Base-by-base conservation (phyloP, 2,888 invertebrate species). In the Tachina grossa region DNA sequence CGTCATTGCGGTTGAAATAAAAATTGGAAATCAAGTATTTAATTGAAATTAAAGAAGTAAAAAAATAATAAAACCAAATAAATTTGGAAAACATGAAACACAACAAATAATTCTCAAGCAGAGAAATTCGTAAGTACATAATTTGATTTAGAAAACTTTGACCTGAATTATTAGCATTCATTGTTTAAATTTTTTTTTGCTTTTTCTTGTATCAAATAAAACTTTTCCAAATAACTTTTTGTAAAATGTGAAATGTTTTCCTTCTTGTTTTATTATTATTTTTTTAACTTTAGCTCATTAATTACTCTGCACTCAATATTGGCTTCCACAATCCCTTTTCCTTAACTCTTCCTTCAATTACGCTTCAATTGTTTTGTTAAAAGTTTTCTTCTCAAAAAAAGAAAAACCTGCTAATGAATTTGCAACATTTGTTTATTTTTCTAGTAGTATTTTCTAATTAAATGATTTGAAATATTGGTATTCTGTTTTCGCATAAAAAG, bases 391-490 rank as follows among this genome's bases (percentile, higher is more conserved):
- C 31, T 31, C 14, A 39, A 39, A 16, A 39, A 16, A 39, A 19
- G 8, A 16, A 74, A 49, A 49, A 22, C 4, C 59, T 41, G 16
- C 49, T 61, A 74, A 74, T 61, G 72, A 71, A 55, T 53, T 68
- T 68, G 68, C 39, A 71, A 65, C 65, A 43, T 53, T 53, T 53
- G 19, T 31, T 22, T 45, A 43, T 10, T 41, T 61, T 61, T 10
- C 13, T 11, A 45, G 14, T 59, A 51, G 22, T 31, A 39, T 41
- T 66, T 66, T 41, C 55, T 45, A 68, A 69, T 49, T 41, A 51
- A 68, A 78, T 69, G 68, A 59, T 69, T 78, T 59, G 41, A 69
- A 78, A 51, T 59, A 57, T 59, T 55, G 6, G 31, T 19, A 13
- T 31, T 41, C 19, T 41, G 13, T 22, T 59, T 47, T 22, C 14